Base-by-base conservation (phyloP, 2,888 invertebrate species). In the Noctua comes region DNA sequence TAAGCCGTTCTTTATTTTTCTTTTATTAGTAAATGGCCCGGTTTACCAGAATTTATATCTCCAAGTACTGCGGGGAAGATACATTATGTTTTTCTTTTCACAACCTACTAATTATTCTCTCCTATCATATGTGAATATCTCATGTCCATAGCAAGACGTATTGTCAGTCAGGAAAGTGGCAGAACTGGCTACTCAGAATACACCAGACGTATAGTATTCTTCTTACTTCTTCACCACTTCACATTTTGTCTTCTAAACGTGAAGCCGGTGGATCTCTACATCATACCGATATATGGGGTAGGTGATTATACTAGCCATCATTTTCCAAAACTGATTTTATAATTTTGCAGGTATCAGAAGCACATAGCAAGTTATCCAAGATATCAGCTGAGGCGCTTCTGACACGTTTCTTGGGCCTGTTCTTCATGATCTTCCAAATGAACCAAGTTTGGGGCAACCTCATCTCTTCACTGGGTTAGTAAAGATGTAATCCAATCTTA, bases 341-440 rank as follows among this genome's bases (percentile, higher is more conserved):
- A 59, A 40, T 18, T 62, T 43, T 89, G 2, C 91, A 97, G 97
- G 94, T 97, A 36, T 97, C 98, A 11, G 97, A 97, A 79, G 97
- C 97, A 64, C 98, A 98, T 88, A 96, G 97, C 69, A 95, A 95
- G 79, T 90, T 97, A 79, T 96, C 97, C 0, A 96, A 96, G 16
- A 95, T 97, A 68, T 92, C 96, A n/a, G 93, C 97, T 1, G 97
- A 97, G 85, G 97, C 97, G 1, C 94, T 98, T 40, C 97, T 98
- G 72, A 97, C 97, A 65, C 95, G 98, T 8, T 98, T 98, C 91
- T 97, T 98, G 80, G 98, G 98, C 0, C 93, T 98, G 57, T 98
- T 98, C 95, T 98, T 98, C 95, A 97, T 98, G 97, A 97, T 98
- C 82, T 98, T 98, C 92, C 98, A 98, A 91, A 96, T 97, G 89